Evolutionary conservation across 2,888 invertebrate species (phyloP).

Genomic region (Thysanoteuthis rhombus): DNA sequence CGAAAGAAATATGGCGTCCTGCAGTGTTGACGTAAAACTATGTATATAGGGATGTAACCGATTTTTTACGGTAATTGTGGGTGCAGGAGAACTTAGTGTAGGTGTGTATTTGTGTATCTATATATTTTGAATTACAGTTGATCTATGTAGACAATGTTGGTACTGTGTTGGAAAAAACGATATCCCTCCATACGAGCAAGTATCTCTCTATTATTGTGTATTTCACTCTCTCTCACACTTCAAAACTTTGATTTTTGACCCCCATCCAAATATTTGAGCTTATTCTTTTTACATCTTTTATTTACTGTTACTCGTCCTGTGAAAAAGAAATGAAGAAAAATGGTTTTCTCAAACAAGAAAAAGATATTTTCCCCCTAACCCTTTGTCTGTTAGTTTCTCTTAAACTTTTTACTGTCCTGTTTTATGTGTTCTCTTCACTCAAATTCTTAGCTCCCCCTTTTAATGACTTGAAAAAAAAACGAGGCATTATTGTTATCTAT

Average conservation of each 20-base stretch:
- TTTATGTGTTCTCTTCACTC: too few relatives aligned
- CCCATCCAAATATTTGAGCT: background rate
- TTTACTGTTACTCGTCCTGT: background rate
- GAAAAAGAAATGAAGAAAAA: too few relatives aligned
- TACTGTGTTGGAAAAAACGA: background rate
- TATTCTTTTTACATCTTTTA: background rate
- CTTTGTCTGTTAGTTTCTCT: background rate
- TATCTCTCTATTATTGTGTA: background rate
- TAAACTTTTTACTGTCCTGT: background rate
- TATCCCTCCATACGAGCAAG: background rate
- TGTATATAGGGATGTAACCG: background rate
- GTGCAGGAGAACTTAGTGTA: conserved; percentile 12
- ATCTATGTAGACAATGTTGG: background rate
- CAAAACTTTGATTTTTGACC: background rate
- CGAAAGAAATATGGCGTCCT: background rate
- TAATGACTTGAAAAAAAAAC: background rate
- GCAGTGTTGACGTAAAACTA: conserved; percentile 24
- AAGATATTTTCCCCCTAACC: background rate
- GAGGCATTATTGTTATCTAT: too few relatives aligned
- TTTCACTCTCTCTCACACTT: background rate
- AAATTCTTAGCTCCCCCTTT: too few relatives aligned
- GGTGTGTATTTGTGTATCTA: background rate
- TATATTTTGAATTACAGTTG: background rate
- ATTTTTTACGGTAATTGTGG: conserved; percentile 12
- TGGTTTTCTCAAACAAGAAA: too few relatives aligned